phyloP scores from a whole-genome alignment of 1,140 invertebrate genomes.

The Sipha flava region DNA sequence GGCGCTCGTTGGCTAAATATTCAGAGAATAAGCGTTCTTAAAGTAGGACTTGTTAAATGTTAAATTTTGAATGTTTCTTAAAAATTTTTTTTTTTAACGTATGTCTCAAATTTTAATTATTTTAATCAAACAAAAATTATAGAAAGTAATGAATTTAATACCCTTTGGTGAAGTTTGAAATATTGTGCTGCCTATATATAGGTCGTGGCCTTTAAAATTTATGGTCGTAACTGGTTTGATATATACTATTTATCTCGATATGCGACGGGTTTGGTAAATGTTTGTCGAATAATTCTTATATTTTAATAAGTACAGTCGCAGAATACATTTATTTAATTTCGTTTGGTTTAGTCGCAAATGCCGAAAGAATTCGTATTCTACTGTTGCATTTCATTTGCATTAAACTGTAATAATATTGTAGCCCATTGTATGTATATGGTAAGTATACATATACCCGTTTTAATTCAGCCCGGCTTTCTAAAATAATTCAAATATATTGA shows the following conservation, averaged over 20 bases:
- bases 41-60: background rate
- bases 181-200: background rate
- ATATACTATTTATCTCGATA: background rate
- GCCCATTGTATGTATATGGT: background rate
- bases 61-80: background rate
- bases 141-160: no score
- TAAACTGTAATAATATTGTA: background rate
- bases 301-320: background rate
- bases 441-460: background rate
- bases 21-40: background rate
- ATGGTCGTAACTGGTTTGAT: background rate
- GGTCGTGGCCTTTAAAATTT: background rate
- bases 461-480: background rate
- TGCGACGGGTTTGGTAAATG: background rate
- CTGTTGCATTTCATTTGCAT: background rate
- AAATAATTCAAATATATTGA: background rate
- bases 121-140: no score
- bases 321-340: background rate
- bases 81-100: background rate
- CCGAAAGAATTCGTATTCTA: background rate
- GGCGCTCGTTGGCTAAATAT: background rate
- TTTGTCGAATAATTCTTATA: background rate
- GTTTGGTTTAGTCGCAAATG: background rate
- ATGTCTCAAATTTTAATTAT: background rate
- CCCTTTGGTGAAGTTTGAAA: no score